Evolutionary conservation across 2,113 vertebrate species (phyloP).

Genomic region (Misgurnus mizolepis): DNA sequence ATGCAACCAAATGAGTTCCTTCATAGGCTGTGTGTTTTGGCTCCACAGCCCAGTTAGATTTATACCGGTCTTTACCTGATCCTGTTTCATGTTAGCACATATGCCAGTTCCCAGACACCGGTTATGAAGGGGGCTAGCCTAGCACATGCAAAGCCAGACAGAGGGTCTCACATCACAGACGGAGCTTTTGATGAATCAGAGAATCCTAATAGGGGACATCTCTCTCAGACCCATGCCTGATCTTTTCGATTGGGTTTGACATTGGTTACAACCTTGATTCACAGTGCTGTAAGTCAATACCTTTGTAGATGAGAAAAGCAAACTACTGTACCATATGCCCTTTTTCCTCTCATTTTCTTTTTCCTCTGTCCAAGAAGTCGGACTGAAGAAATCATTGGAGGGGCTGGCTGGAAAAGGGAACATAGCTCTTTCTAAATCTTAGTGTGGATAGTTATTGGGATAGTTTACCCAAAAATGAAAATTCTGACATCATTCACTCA

Average conservation of each 20-base stretch:
- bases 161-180: slow-evolving; percentile 19
- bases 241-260: not conserved
- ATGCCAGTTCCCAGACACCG: slow-evolving; percentile 14
- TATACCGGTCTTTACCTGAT: slow-evolving; percentile 27
- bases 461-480: too few relatives aligned
- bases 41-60: slow-evolving; percentile 21
- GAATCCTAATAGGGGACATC: not conserved
- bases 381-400: not conserved
- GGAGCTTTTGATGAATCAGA: slow-evolving; percentile 5
- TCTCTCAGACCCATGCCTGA: not conserved
- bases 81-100: slow-evolving; percentile 16
- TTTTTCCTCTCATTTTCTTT: slow-evolving; percentile 11
- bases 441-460: not conserved
- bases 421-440: too few relatives aligned
- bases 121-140: not conserved
- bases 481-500: too few relatives aligned
- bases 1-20: not conserved
- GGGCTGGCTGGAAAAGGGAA: not conserved
- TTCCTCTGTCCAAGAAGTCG: not conserved
- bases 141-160: slow-evolving; percentile 18
- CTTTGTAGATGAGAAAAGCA: slow-evolving; percentile 39
- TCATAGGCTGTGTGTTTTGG: slow-evolving; percentile 45
- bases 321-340: slow-evolving; percentile 20
- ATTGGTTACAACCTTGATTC: slow-evolving; percentile 34
- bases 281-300: slow-evolving; percentile 1